A percentile compares a stretch with the other conserved stretches of the same genome.
These are phyloP conservation scores for Neria commutata DNA, from an alignment of 2,888 invertebrate genomes.

Conservation along the genomic window DNA sequence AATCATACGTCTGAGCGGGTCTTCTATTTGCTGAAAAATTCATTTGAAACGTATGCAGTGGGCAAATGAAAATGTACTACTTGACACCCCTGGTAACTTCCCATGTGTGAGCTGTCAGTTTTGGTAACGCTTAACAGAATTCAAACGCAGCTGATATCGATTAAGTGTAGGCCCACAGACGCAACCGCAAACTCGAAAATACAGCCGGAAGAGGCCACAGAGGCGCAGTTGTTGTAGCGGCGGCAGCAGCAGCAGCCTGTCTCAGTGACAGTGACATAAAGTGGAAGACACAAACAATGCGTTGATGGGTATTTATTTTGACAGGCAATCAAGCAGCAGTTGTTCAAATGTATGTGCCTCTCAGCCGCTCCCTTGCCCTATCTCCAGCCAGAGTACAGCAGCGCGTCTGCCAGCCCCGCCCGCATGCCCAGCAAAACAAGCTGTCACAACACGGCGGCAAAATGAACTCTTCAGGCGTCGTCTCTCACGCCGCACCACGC, in stretches of 20 bases:
- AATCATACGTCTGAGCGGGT: neutral
- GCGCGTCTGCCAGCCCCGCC: neutral
- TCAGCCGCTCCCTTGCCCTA: neutral
- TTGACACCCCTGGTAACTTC: too few species aligned
- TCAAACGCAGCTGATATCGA: neutral
- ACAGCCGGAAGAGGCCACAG: too few species aligned
- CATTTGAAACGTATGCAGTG: neutral
- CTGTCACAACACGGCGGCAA: too few species aligned
- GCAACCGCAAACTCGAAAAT: too few species aligned
- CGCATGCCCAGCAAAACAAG: too few species aligned
- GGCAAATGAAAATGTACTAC: neutral
- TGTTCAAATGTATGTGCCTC: neutral
- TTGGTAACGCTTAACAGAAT: neutral
- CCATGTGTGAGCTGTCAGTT: neutral
- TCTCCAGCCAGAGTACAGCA: neutral
- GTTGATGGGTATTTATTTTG: neutral
- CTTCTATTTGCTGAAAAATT: neutral
- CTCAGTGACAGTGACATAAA: too few species aligned
- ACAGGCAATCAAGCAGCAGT: neutral
- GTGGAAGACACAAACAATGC: neutral
- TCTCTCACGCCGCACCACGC: too few species aligned
- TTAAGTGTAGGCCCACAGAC: too few species aligned
- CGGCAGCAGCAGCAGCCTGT: too few species aligned
- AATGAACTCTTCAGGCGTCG: too few species aligned
- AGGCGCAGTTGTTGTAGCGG: too few species aligned